Conservation (phyloP, 2,888 invertebrate species). For the Temnothorax ravouxi region DNA sequence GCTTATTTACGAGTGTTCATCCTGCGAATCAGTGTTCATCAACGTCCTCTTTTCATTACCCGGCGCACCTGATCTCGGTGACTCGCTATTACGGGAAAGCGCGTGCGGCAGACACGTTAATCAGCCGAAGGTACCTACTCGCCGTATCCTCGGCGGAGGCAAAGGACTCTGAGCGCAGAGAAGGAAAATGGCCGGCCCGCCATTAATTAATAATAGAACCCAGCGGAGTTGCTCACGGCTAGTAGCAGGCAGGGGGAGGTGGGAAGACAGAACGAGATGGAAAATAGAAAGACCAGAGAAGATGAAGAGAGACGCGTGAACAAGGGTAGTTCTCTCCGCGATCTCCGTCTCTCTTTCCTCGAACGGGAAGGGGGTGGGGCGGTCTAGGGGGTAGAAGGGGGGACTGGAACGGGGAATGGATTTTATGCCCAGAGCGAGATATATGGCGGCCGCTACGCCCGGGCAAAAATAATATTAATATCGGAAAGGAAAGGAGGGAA, state of each 20-base stretch:
- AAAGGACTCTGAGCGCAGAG: constrained; percentile 66
- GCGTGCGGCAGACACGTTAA: constrained; percentile 72
- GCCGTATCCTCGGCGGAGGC: constrained; percentile 69
- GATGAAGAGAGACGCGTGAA: constrained; percentile 62
- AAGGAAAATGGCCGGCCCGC: constrained; percentile 84
- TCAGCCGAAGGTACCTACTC: constrained; percentile 66
- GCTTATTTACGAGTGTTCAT: constrained; percentile 49
- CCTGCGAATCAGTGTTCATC: constrained; percentile 45
- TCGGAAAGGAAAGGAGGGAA: constrained; percentile 86
- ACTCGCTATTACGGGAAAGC: constrained; percentile 47
- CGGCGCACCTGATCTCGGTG: constrained; percentile 35
- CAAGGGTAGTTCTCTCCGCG: constrained; percentile 65
- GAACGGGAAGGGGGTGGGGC: constrained; percentile 72
- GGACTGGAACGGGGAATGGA: constrained; percentile 84
- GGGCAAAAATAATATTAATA: constrained; percentile 86
- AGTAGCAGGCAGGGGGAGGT: constrained; percentile 63
- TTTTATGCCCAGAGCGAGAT: constrained; percentile 86
- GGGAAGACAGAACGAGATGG: constrained; percentile 58
- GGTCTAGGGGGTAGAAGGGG: constrained; percentile 75
- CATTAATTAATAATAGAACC: constrained; percentile 85
- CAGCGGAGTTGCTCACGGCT: constrained; percentile 75
- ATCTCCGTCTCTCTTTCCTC: constrained; percentile 63
- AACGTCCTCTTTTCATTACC: constrained; percentile 58
- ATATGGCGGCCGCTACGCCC: constrained; percentile 86
- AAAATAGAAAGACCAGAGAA: constrained; percentile 52